phyloP scores from a whole-genome alignment of 2,113 vertebrate genomes.

The Chloroceryle aenea region DNA sequence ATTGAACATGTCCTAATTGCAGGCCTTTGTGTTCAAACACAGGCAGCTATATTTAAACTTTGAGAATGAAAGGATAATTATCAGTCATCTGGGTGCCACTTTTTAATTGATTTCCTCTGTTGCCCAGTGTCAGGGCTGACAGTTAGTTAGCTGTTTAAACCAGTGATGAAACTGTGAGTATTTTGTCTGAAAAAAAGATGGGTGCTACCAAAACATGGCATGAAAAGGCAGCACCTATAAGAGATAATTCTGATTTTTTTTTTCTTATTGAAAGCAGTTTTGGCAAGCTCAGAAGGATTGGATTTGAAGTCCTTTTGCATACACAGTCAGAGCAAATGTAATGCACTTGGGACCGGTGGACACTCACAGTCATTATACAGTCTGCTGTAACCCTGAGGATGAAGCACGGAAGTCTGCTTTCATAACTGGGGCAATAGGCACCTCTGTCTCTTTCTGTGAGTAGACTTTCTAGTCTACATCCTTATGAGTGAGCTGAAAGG shows the following conservation, averaged over 20 bases:
- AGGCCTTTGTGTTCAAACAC: constrained; percentile 6
- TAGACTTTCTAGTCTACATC: not conserved
- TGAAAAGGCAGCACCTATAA: not conserved
- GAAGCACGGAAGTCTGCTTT: not conserved
- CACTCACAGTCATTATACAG: not conserved
- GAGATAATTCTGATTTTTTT: not conserved
- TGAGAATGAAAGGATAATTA: constrained; percentile 17
- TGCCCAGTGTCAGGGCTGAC: not conserved
- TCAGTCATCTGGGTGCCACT: not conserved
- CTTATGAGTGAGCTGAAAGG: not conserved
- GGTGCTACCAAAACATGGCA: accelerated
- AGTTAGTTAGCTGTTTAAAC: not conserved
- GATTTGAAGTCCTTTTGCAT: not conserved
- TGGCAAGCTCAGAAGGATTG: not conserved
- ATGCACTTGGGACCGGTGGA: not conserved
- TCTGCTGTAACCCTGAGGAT: not conserved
- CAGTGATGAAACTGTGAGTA: not conserved
- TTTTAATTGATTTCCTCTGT: not conserved
- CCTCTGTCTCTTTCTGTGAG: not conserved
- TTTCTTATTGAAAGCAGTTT: not conserved
- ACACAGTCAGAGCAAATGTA: not conserved
- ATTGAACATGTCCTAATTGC: constrained; percentile 14
- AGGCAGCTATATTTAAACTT: constrained; percentile 14
- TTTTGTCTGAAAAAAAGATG: not conserved
- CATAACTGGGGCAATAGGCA: not conserved